Base-by-base conservation (phyloP, 2,888 invertebrate species). In the Orchesella flavescens region DNA sequence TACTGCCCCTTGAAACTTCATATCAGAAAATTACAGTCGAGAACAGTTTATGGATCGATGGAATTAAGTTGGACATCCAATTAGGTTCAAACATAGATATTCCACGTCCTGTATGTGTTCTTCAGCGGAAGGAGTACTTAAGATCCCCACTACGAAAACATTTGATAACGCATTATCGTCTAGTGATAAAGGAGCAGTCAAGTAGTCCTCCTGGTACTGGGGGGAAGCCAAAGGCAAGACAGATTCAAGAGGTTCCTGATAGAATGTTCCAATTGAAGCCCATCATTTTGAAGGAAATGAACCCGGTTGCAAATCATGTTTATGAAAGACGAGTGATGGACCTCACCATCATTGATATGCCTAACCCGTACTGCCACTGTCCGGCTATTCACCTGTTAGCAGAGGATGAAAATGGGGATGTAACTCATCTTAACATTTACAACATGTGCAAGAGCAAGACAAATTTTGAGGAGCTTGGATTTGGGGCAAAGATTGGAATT, bases 231-330 rank as follows among this genome's bases (percentile, higher is more conserved):
- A 34, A 34, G 7, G 43, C 74, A 0, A 74, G 65, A n/a, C 24
- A 76, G 46, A 24, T 2, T 10, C 72, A 75, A 24, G 55, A 43
- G n/a, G 23, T 46, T 0, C 13, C 61, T 9, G 15, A 53, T 9
- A 44, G 46, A 9, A 19, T 78, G 19, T 46, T 59, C 13, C 34
- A 43, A 12, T 13, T 82, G 21, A 72, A 68, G 21, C n/a, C 76
- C 1, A 81, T 84, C 5, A 24, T 3, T 34, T 71, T 82, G 44
- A 1, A 49, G n/a, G 81, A 84, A 19, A 84, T 84, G 76, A 68
- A 72, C 17, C 4, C 69, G 2, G 74, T 44, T 23, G 10, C 21
- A 12, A 82, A 85, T 43, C 15, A 49, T 1, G 71, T 83, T 66
- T 85, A 83, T n/a, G 61, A 79, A 44, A 68, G 72, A 9, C 34